Base-by-base conservation (phyloP, 1,140 invertebrate genomes). In the Drosophila leontia region DNA sequence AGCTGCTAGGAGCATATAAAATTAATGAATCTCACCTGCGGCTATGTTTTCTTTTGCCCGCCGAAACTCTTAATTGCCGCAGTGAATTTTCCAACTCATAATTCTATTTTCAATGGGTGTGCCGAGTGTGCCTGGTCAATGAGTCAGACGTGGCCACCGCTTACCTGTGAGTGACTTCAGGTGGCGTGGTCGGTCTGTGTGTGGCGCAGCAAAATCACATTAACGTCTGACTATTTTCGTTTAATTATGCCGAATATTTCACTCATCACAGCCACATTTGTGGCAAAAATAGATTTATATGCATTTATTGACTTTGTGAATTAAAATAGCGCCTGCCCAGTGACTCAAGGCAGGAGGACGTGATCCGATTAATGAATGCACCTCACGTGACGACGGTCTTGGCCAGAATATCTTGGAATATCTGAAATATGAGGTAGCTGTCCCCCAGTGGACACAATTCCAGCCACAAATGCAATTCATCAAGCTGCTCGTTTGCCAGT, bases 21-120 rank as follows among this genome's bases (percentile, higher is more conserved):
- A 87, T 87, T 77, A 83, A 87, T 87, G 78, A 70, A 68, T 55
- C 68, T 87, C 84, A 88, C 84, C 83, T 87, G 82, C 47, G 63
- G 76, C 58, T 50, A 61, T 74, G 80, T 71, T 80, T 63, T 62
- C 65, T 53, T 74, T 80, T 55, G 35, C 45, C 44, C 56, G 60
- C 56, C 75, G 47, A 82, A 78, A 74, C 29, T 78, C 67, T 87
- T 84, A 87, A 87, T 87, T 78, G 75, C 53, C 80, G 23, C 26
- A 59, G 44, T 41, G 69, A 32, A 59, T 69, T 82, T 84, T 80
- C 62, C 45, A 79, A 70, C 61, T 79, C 63, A 75, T 77, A 75
- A 64, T 71, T 68, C 41, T 45, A 41, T 44, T 70, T 69, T 59
- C 39, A 58, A 63, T 80, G 74, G 75, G 17, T 59, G 67, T 39